Conservation (phyloP, 2,888 invertebrate genomes). For the Trypoxylon attenuatum region DNA sequence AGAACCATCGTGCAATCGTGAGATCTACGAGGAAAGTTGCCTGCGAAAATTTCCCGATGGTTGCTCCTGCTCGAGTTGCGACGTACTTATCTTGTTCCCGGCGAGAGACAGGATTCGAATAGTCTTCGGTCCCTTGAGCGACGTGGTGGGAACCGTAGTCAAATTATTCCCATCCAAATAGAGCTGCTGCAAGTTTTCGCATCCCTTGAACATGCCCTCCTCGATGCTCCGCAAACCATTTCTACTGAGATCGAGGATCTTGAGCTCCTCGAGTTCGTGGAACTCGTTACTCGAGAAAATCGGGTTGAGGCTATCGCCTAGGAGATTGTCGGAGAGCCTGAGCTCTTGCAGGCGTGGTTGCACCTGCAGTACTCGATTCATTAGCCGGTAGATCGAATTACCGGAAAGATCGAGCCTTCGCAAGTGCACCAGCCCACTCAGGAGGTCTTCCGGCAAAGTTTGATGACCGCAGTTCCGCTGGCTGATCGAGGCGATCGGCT, state of each 20-base stretch:
- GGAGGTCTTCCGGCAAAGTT: slow-evolving; percentile 78
- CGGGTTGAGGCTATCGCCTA: slow-evolving; percentile 92
- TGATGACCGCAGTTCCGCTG: slow-evolving; percentile 89
- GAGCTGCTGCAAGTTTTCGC: slow-evolving; percentile 86
- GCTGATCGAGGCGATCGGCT: slow-evolving; percentile 86
- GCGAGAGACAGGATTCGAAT: slow-evolving; percentile 84
- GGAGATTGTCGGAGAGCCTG: slow-evolving; percentile 85
- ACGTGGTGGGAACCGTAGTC: slow-evolving; percentile 83
- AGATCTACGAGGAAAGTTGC: no score
- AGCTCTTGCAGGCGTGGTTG: slow-evolving; percentile 82
- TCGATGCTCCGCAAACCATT: slow-evolving; percentile 89
- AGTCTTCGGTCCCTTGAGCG: slow-evolving; percentile 87
- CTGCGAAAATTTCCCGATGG: slow-evolving; percentile 75
- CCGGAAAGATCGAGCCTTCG: slow-evolving; percentile 87
- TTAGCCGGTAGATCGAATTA: slow-evolving; percentile 86
- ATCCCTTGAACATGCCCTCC: slow-evolving; percentile 90
- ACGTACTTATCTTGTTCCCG: slow-evolving; percentile 88
- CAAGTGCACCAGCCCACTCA: slow-evolving; percentile 79
- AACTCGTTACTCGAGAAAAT: slow-evolving; percentile 92
- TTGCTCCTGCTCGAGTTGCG: background rate
- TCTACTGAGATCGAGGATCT: slow-evolving; percentile 85
- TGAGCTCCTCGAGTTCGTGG: slow-evolving; percentile 83
- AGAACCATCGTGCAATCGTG: no score
- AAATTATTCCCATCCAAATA: slow-evolving; percentile 89
- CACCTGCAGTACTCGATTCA: slow-evolving; percentile 83